A percentile compares a stretch with the other conserved stretches of the same genome.
These are phyloP conservation scores for Chaetogeoica ovagalla DNA, from an alignment of 2,888 invertebrate species.

Conservation along the genomic window DNA sequence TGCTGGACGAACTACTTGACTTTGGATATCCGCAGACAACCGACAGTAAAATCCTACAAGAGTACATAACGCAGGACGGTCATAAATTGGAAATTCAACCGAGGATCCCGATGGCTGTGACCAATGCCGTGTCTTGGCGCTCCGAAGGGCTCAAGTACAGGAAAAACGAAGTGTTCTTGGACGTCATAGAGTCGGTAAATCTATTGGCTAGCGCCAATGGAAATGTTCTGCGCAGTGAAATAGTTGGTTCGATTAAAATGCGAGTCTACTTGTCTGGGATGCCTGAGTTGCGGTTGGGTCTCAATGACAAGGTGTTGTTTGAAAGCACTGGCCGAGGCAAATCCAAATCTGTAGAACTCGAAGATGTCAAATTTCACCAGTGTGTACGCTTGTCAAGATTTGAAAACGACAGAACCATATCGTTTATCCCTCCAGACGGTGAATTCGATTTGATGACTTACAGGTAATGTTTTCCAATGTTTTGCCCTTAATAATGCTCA, in stretches of 20 bases:
- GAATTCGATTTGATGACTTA: slow-evolving; percentile 74
- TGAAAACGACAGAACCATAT: slow-evolving; percentile 71
- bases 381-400: slow-evolving; percentile 70
- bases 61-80: slow-evolving; percentile 71
- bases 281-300: slow-evolving; percentile 70
- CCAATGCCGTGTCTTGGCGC: slow-evolving; percentile 74
- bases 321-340: slow-evolving; percentile 70
- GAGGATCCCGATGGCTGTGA: slow-evolving; percentile 70
- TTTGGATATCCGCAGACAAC: slow-evolving; percentile 73
- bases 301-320: slow-evolving; percentile 72
- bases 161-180: slow-evolving; percentile 73
- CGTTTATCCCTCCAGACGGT: slow-evolving; percentile 72
- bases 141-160: slow-evolving; percentile 71
- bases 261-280: slow-evolving; percentile 70
- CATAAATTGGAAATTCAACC: slow-evolving; percentile 70
- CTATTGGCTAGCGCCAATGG: slow-evolving; percentile 69
- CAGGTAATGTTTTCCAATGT: slow-evolving; percentile 59
- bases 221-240: slow-evolving; percentile 69
- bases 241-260: slow-evolving; percentile 72
- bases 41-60: slow-evolving; percentile 70
- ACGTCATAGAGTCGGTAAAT: slow-evolving; percentile 73
- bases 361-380: slow-evolving; percentile 73
- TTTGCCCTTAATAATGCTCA: not conserved
- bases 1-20: slow-evolving; percentile 71
- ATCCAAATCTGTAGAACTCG: slow-evolving; percentile 71